Evolutionary conservation across 2,797 vertebrate species (phyloP).

Genomic region (Rachycentron canadum): DNA sequence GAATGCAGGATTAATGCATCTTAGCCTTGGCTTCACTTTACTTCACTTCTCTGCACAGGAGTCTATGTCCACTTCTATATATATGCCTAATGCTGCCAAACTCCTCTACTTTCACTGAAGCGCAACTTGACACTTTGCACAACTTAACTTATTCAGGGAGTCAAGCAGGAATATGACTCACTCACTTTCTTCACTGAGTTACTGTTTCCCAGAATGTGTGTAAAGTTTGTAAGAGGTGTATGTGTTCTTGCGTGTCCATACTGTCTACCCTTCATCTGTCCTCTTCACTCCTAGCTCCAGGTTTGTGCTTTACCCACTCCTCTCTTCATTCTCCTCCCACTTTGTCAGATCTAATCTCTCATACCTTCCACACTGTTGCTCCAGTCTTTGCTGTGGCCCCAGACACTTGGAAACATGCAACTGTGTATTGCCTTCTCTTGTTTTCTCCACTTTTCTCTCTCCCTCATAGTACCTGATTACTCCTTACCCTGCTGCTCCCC

Average conservation of each 20-base stretch:
- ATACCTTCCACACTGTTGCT: neutral
- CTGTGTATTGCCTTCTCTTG: slow-evolving; percentile 3
- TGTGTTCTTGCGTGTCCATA: neutral
- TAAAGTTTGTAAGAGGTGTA: neutral
- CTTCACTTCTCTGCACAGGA: no score
- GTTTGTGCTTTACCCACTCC: neutral
- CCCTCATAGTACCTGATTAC: slow-evolving; percentile 10
- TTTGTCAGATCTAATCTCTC: slow-evolving; percentile 23
- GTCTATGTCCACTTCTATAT: no score
- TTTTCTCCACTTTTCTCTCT: neutral
- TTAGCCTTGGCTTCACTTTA: no score
- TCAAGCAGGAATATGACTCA: slow-evolving; percentile 4
- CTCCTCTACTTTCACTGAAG: neutral
- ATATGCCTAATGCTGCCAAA: neutral
- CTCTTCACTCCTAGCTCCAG: no score
- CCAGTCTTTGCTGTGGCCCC: neutral
- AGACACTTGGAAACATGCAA: slow-evolving; percentile 14
- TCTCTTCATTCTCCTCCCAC: slow-evolving; percentile 9
- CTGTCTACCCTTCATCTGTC: neutral
- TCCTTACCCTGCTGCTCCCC: neutral
- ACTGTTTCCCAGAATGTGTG: neutral
- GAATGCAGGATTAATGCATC: no score
- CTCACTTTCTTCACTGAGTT: neutral
- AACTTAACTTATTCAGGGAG: neutral
- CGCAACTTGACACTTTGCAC: slow-evolving; percentile 15